Base-by-base conservation (phyloP, 2,797 vertebrate genomes). In the Champsocephalus esox region DNA sequence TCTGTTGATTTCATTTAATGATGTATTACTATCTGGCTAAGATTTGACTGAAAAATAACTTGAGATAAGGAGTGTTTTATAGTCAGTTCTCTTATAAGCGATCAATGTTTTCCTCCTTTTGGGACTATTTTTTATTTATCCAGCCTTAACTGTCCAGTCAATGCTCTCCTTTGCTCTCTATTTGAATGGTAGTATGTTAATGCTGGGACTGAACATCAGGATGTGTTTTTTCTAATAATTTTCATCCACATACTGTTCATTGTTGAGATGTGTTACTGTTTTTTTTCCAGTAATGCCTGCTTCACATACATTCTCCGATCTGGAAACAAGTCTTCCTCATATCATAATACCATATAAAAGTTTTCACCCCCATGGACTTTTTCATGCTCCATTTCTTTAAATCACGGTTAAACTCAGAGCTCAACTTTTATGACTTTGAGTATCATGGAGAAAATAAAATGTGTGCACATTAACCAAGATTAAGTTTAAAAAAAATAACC, bases 271-370 rank as follows among this genome's bases (percentile, higher is more conserved):
- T 69, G 3, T 55, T 50, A 13, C n/a, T 12, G 12, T 51, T 32
- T n/a, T 55, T 21, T 21, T n/a, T n/a, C 28, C 9, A 28, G 46
- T 48, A 11, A 56, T 70, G 9, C 14, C 9, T 58, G 41, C 57
- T 61, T 41, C n/a, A 43, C 2, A 13, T 49, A 38, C 43, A 50
- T n/a, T 38, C 21, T 50, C 19, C 17, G 6, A 65, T 16, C 16
- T 73, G 44, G 34, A 50, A 66, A 58, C n/a, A 14, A 32, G 63
- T 75, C 48, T 64, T 61, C 10, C 54, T 12, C 21, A 57, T 43
- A 52, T 67, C 6, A 57, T 67, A 6, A 14, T 54, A 19, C 10
- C 45, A 38, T 66, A 72, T 72, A 83, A 79, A 61, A 9, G 5
- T 24, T 57, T 66, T 70, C 21, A 46, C 41, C 41, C n/a, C 5